Percentiles rank a stretch among this genome's conserved stretches.
Evolutionary conservation across 1,140 invertebrate genomes (phyloP).

Genomic region (Bacillus rossius): DNA sequence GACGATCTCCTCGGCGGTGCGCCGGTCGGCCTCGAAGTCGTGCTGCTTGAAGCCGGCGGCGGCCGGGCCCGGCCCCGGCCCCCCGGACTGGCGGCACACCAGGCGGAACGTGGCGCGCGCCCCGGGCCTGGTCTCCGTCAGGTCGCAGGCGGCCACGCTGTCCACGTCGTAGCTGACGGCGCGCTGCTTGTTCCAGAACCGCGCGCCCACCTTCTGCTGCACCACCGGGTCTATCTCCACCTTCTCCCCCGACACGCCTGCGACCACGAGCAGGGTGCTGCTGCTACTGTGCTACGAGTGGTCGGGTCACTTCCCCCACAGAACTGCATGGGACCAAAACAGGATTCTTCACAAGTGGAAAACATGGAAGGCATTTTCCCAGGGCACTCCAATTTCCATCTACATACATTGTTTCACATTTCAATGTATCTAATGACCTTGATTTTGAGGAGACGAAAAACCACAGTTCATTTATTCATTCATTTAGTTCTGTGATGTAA

Average conservation of each 20-base stretch:
- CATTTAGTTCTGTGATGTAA: too few species aligned
- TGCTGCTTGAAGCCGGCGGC: slow-evolving; percentile 70
- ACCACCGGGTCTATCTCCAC: slow-evolving; percentile 85
- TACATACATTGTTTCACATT: too few species aligned
- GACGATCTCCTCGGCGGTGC: slow-evolving; percentile 72
- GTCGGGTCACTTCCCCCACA: too few species aligned
- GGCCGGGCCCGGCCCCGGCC: slow-evolving; percentile 14
- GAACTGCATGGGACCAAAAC: too few species aligned
- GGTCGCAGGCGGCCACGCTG: slow-evolving; percentile 77
- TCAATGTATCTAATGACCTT: too few species aligned
- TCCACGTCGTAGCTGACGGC: slow-evolving; percentile 79
- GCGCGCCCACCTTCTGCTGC: slow-evolving; percentile 53
- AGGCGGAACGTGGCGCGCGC: slow-evolving; percentile 54
- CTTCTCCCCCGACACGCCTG: slow-evolving; percentile 80
- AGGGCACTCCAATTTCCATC: too few species aligned
- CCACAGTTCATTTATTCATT: too few species aligned
- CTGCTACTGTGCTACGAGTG: too few species aligned
- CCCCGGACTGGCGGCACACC: slow-evolving; percentile 41
- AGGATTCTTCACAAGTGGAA: too few species aligned
- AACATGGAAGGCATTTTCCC: too few species aligned
- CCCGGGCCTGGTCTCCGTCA: slow-evolving; percentile 59
- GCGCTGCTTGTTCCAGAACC: slow-evolving; percentile 62
- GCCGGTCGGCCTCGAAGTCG: slow-evolving; percentile 77
- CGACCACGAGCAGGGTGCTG: slow-evolving; percentile 7
- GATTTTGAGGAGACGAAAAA: too few species aligned